A percentile compares a stretch with the other conserved stretches of the same genome.
phyloP scores from a whole-genome alignment of 2,888 invertebrate species.

The Stenichneumon culpator region DNA sequence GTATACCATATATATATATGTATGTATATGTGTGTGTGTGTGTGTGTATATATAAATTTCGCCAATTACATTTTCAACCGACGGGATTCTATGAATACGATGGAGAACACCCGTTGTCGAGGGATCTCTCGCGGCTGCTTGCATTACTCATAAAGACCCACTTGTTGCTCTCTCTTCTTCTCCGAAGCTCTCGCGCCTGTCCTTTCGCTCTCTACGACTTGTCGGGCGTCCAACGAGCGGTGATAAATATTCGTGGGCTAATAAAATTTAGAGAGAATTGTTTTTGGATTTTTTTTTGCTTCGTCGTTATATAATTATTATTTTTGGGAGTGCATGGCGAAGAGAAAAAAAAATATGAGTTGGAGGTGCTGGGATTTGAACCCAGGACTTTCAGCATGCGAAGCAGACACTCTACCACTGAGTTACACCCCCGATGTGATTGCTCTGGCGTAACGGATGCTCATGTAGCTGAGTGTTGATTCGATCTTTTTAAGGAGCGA shows the following conservation, averaged over 20 bases:
- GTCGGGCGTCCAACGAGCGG: neutral
- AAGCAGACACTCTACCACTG: slow-evolving; percentile 85
- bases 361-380: slow-evolving; percentile 85
- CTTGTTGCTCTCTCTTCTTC: slow-evolving; percentile 43
- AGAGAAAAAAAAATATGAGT: slow-evolving; percentile 44
- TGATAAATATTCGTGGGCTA: neutral
- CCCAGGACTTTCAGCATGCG: slow-evolving; percentile 85
- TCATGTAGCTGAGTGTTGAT: neutral
- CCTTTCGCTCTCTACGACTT: neutral
- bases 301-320: neutral
- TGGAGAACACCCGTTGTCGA: slow-evolving; percentile 5
- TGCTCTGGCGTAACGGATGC: neutral
- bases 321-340: neutral
- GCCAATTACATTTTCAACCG: slow-evolving; percentile 15
- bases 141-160: slow-evolving; percentile 45
- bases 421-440: slow-evolving; percentile 71
- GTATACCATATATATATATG: no score
- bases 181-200: neutral
- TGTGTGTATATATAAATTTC: neutral
- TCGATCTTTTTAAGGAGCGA: neutral
- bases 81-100: slow-evolving; percentile 21
- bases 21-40: neutral
- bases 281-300: neutral
- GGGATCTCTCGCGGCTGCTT: slow-evolving; percentile 22
- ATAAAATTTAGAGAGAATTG: neutral